These are phyloP conservation scores for Bergia sp. DNA, from an alignment of 92 coral and sea anemone species.

Conservation along the genomic window DNA sequence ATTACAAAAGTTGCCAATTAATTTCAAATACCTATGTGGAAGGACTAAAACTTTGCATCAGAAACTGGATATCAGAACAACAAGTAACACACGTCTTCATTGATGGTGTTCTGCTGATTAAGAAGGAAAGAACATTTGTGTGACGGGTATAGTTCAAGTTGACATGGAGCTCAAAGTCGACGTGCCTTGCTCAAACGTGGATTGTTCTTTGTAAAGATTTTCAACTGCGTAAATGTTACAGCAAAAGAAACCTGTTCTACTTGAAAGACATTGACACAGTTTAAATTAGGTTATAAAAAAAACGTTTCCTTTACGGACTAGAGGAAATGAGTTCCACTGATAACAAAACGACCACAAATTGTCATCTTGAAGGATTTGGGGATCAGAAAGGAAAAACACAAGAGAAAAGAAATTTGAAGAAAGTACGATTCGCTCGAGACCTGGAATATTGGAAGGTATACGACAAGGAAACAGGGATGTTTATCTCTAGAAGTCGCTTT, in stretches of 20 bases:
- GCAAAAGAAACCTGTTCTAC: not conserved
- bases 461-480: constrained; percentile 62
- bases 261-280: not conserved
- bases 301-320: not conserved
- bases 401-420: constrained; percentile 27
- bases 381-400: constrained; percentile 10
- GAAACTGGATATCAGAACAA: not conserved
- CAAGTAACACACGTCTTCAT: not conserved
- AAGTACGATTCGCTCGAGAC: constrained; percentile 72
- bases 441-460: constrained; percentile 76
- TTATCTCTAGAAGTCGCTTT: constrained; percentile 32
- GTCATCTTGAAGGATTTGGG: not conserved
- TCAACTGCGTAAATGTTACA: not conserved
- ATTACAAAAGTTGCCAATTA: not conserved
- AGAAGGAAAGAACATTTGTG: not conserved
- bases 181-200: not conserved
- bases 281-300: too few relatives aligned
- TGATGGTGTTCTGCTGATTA: too few relatives aligned
- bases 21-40: too few relatives aligned
- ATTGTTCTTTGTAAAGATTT: not conserved
- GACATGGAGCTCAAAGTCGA: too few relatives aligned
- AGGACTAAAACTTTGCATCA: too few relatives aligned
- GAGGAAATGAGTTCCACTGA: not conserved
- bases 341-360: not conserved
- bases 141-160: too few relatives aligned